phyloP scores from a whole-genome alignment of 1,140 invertebrate genomes.

The Drosophila sturtevanti region DNA sequence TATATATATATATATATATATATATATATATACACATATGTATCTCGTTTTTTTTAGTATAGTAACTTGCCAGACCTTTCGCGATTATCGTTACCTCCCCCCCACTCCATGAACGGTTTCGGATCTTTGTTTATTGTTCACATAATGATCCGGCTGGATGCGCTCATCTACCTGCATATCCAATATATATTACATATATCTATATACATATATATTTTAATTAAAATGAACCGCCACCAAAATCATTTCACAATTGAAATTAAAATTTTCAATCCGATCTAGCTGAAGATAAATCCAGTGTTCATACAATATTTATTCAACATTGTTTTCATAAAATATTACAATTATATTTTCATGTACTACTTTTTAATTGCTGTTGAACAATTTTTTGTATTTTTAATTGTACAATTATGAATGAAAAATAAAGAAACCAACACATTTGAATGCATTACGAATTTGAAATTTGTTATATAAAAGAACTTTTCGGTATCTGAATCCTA shows the following conservation, averaged over 20 bases:
- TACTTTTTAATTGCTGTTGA: conserved; percentile 63
- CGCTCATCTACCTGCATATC: conserved; percentile 27
- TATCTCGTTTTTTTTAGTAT: conserved; percentile 73
- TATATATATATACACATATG: conserved; percentile 40
- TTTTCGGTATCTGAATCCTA: not conserved
- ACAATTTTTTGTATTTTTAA: conserved; percentile 51
- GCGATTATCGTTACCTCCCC: conserved; percentile 41
- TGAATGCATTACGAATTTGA: conserved; percentile 28
- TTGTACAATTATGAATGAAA: conserved; percentile 69
- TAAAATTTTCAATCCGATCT: conserved; percentile 19
- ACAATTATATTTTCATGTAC: conserved; percentile 61
- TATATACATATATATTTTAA: not conserved
- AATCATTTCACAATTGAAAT: not conserved
- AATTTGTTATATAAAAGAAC: not conserved
- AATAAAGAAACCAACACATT: conserved; percentile 78
- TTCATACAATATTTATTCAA: conserved; percentile 78
- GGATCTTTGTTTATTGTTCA: conserved; percentile 73
- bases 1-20: conserved; percentile 50
- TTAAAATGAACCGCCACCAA: not conserved
- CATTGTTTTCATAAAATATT: conserved; percentile 58
- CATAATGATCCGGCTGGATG: conserved; percentile 55
- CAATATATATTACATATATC: conserved; percentile 4
- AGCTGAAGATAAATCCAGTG: conserved; percentile 42
- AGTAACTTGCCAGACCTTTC: conserved; percentile 68
- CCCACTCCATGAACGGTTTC: conserved; percentile 48